phyloP scores from a whole-genome alignment of 2,888 invertebrate species.

The Carabus problematicus region DNA sequence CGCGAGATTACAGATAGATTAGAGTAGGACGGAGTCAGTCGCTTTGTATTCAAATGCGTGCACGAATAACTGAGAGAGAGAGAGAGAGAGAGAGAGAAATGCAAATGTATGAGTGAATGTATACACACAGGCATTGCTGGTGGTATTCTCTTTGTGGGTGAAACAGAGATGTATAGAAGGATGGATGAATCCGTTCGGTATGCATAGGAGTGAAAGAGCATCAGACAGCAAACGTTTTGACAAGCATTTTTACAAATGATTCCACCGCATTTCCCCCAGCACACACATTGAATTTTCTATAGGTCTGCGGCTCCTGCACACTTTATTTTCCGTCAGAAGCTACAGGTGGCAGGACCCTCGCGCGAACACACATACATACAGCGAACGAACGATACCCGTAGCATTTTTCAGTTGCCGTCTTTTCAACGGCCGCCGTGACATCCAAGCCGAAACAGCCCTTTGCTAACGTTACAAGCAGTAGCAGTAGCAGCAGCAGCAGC shows the following conservation, averaged over 20 bases:
- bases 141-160: no score
- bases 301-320: slow-evolving; percentile 45
- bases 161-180: no score
- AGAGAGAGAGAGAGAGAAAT: no score
- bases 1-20: slow-evolving; percentile 40
- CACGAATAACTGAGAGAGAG: no score
- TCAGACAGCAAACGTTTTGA: slow-evolving; percentile 47
- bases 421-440: slow-evolving; percentile 47
- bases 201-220: not conserved
- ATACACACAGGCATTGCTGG: not conserved
- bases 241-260: slow-evolving; percentile 59
- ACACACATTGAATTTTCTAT: slow-evolving; percentile 47
- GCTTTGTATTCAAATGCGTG: no score
- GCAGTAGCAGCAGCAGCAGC: no score
- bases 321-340: slow-evolving; percentile 47
- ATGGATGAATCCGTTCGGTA: no score
- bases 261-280: slow-evolving; percentile 52
- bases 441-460: slow-evolving; percentile 2
- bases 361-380: not conserved
- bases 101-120: no score
- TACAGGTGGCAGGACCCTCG: slow-evolving; percentile 53
- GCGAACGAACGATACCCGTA: slow-evolving; percentile 47
- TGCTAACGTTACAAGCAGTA: no score
- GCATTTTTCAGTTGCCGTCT: slow-evolving; percentile 57
- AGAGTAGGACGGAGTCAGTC: not conserved